Evolutionary conservation across 35 echinoderm and acorn worm genomes (phyloP), one percentile per base, ranked within the genome.

Genomic region (Apostichopus japonicus): DNA sequence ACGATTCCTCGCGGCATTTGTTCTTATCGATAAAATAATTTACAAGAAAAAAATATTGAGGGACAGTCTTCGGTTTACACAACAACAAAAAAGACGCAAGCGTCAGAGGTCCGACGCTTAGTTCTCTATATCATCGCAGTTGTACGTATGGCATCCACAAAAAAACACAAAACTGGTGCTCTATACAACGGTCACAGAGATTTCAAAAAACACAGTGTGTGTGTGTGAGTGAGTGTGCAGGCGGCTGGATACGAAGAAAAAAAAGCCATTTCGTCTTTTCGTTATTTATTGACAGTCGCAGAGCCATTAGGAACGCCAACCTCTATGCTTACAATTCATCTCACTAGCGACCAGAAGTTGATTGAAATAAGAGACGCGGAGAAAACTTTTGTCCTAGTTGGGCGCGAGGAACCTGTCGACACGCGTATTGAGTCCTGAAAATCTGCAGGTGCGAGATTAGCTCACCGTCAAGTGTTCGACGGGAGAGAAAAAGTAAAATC

Each of bases 231-330:
- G 71, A 19, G 71, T 75, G 90, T 91, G 90, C 90, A 91, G 58
- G 61, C 90, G 90, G 76, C 90, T 59, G 70, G 73, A 79, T 91
- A 54, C 77, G 86, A 19, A 23, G 44, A 80, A 55, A 24, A 82
- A 87, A 87, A 87, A 87, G 55, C 52, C 77, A 91, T 79, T 97
- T 97, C 92, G 94, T 93, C 91, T 88, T 94, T 94, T 96, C 92
- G 95, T 96, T 96, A 97, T 97, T 97, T 97, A 97, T 97, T 97
- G 94, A 97, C 94, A 94, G 92, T 96, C 94, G 93, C 94, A 92
- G 96, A 92, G 91, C 96, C 92, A 95, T 97, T 97, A 97, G 96
- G 92, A 95, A 92, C 94, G 94, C 83, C 83, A 72, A 80, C 90
- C 86, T 88, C 90, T 78, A 77, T 90, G 87, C 91, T 91, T 73